These are phyloP conservation scores for Zapornia atra DNA, from an alignment of 2,113 vertebrate genomes.

Conservation along the genomic window DNA sequence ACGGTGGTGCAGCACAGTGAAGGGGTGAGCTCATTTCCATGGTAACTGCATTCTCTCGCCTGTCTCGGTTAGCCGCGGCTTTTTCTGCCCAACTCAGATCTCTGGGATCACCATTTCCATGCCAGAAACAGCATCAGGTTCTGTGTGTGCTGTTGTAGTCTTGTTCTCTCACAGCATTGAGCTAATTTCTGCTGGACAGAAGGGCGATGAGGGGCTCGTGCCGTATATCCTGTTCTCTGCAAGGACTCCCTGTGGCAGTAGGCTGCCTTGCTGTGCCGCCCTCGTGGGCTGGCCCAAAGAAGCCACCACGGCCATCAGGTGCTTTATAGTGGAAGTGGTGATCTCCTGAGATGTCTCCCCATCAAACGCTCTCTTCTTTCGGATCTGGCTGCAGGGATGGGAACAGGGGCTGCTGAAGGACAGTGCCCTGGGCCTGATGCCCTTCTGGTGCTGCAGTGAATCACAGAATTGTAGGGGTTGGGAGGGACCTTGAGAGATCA, in stretches of 20 bases:
- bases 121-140: neutral
- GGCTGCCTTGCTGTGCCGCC: neutral
- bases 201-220: neutral
- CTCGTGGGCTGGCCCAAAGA: neutral
- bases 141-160: neutral
- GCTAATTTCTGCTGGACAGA: neutral
- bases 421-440: neutral
- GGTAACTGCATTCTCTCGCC: neutral
- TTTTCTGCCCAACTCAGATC: neutral
- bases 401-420: neutral
- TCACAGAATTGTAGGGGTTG: no score
- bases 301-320: neutral
- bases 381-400: neutral
- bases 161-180: neutral
- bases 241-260: neutral
- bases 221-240: neutral
- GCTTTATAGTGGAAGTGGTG: neutral
- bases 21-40: conserved; percentile 80
- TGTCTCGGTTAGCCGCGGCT: neutral
- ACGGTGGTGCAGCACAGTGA: conserved; percentile 94
- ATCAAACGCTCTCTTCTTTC: neutral
- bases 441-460: neutral
- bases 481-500: no score
- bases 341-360: neutral
- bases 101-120: neutral